Conservation (phyloP, 2,797 vertebrate genomes). For the Sebastes hopkinsi region DNA sequence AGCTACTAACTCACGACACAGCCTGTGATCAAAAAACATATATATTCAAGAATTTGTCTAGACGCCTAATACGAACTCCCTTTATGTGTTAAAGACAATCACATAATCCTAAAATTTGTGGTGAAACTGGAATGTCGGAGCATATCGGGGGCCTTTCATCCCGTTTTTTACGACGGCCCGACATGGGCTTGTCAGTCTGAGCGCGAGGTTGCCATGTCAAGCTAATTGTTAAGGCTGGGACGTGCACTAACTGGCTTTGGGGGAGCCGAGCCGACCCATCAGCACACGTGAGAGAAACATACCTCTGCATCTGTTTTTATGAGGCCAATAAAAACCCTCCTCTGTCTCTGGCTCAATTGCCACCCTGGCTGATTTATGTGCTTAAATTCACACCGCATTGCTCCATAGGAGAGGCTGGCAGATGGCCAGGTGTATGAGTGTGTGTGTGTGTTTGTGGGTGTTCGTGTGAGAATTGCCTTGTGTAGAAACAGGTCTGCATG, state of each 20-base stretch:
- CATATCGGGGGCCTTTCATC: slow-evolving; percentile 36
- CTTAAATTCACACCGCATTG: slow-evolving; percentile 71
- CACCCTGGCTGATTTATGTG: slow-evolving; percentile 82
- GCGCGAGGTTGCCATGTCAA: slow-evolving; percentile 47
- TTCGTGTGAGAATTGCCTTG: slow-evolving; percentile 40
- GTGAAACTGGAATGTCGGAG: slow-evolving; percentile 57
- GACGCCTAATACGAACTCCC: slow-evolving; percentile 40
- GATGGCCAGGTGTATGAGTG: slow-evolving; percentile 70
- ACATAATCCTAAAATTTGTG: slow-evolving; percentile 46
- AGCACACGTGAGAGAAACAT: slow-evolving; percentile 78
- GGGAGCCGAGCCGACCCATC: slow-evolving; percentile 59
- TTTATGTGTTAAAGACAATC: slow-evolving; percentile 40
- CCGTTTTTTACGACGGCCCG: slow-evolving; percentile 31
- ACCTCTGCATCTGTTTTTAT: slow-evolving; percentile 82
- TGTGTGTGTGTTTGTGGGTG: slow-evolving; percentile 27
- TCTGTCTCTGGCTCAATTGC: slow-evolving; percentile 78
- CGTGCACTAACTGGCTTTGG: slow-evolving; percentile 73
- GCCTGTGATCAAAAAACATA: slow-evolving; percentile 43
- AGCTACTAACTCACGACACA: slow-evolving; percentile 26
- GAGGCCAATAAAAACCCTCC: slow-evolving; percentile 80
- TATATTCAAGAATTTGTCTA: slow-evolving; percentile 59
- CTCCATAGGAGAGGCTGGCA: slow-evolving; percentile 77
- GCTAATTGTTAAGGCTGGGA: slow-evolving; percentile 76
- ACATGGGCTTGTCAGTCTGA: slow-evolving; percentile 33
- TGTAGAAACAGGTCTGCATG: slow-evolving; percentile 53